Base-by-base conservation (phyloP, 2,888 invertebrate genomes). In the Hemaris fuciformis region DNA sequence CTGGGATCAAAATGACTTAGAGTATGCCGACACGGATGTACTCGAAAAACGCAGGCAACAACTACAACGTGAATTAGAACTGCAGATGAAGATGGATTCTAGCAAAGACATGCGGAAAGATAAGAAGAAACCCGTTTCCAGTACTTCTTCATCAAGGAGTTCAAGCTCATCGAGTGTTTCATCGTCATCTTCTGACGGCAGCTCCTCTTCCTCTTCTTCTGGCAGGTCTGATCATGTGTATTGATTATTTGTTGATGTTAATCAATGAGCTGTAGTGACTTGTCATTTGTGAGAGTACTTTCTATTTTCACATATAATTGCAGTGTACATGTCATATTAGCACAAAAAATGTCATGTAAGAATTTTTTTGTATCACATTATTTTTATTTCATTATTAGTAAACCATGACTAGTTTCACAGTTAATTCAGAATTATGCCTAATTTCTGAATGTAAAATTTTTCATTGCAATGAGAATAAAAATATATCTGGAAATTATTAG, bases 21-120 rank as follows among this genome's bases (percentile, higher is more conserved):
- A 96, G 83, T 96, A 96, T 91, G 96, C 96, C 68, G 96, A 96
- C 88, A 96, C 96, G 66, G 96, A 96, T 83, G 95, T 95, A 70
- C 91, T 96, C 79, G 96, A 96, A 85, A 95, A 95, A 83, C 93
- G 96, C 72, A 92, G 96, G 67, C 95, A 94, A 79, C 94, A 96
- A 79, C 90, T 96, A 77, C 96, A 96, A 83, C 93, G 96, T 75
- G 96, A 96, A 91, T 90, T 96, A 84, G 96, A 96, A 83, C 87
- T 96, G 81, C 96, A 96, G 88, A 91, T 96, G 93, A 96, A 95
- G 93, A 95, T 95, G 93, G 96, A 96, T 78, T 93, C 91, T 69
- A 80, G 79, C 74, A 95, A 95, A 83, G 94, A 95, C 73, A 93
- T 93, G 87, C 94, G 95, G 67, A 95, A 95, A 80, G 95, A 95